Percentiles rank a stretch among this genome's conserved stretches.
These are phyloP conservation scores for Borostomias antarcticus DNA, from an alignment of 2,797 vertebrate genomes.

Conservation along the genomic window DNA sequence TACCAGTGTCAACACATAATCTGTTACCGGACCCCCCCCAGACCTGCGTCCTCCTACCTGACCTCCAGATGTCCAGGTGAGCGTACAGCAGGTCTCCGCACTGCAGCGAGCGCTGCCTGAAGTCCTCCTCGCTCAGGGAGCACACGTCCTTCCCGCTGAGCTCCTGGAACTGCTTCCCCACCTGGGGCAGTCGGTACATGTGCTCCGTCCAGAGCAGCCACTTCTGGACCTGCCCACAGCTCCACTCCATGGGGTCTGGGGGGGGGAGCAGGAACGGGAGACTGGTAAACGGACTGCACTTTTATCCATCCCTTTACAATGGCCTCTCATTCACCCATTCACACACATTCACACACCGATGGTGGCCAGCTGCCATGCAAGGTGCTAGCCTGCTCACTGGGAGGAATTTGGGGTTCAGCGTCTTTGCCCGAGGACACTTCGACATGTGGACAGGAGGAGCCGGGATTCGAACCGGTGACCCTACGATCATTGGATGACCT, in stretches of 20 bases:
- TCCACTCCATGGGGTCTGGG: conserved; percentile 90
- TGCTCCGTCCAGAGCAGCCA: conserved; percentile 97
- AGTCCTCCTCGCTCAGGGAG: conserved; percentile 89
- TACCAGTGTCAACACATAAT: no score
- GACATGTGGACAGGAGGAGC: no score
- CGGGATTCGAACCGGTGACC: no score
- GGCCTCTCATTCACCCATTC: no score
- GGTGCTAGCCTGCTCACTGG: no score
- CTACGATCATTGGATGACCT: no score
- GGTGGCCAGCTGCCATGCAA: no score
- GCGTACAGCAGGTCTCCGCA: conserved; percentile 89
- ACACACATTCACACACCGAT: no score
- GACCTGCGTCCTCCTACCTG: conserved; percentile 75
- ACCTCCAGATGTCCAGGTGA: conserved; percentile 97
- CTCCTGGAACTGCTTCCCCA: conserved; percentile 86
- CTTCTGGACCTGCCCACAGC: conserved; percentile 88
- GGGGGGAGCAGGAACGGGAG: neutral
- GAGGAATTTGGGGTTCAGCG: no score
- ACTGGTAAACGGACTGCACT: neutral
- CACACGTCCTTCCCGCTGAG: conserved; percentile 88
- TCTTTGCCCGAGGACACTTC: no score
- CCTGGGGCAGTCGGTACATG: conserved; percentile 88
- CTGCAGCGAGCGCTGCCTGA: conserved; percentile 83
- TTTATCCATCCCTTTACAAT: neutral
- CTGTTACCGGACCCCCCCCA: no score